Conservation (phyloP, 2,113 vertebrate species). For the Benitochromis conjunctus region DNA sequence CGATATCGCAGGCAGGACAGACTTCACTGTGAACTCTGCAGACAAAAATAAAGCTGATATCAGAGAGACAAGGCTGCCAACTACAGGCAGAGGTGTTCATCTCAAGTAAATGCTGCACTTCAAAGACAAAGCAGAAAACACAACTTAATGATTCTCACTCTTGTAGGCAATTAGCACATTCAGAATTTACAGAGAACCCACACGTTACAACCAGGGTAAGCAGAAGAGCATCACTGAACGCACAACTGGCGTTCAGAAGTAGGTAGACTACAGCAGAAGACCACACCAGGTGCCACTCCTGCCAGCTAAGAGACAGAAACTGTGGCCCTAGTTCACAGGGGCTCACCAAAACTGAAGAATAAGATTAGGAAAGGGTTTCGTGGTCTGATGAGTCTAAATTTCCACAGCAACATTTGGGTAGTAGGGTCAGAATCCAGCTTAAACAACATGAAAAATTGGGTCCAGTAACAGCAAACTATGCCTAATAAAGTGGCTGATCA, state of each 20-base stretch:
- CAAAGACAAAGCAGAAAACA: not conserved
- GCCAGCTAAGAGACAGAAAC: not conserved
- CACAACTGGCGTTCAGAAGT: not conserved
- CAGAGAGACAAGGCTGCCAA: not conserved
- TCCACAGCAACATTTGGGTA: not conserved
- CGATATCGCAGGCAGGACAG: slow-evolving; percentile 74
- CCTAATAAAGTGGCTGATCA: rapidly evolving
- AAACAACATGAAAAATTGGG: not conserved
- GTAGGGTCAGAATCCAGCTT: not conserved
- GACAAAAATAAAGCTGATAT: not conserved
- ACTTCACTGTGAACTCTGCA: slow-evolving; percentile 76
- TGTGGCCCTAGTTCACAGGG: not conserved
- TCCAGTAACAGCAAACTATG: not conserved
- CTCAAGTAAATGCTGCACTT: not conserved
- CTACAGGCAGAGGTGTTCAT: not conserved
- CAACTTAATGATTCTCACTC: not conserved
- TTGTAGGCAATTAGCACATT: not conserved
- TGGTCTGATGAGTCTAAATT: not conserved
- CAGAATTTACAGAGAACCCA: not conserved
- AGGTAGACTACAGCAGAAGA: not conserved
- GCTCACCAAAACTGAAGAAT: not conserved
- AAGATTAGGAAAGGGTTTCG: rapidly evolving
- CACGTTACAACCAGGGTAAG: not conserved
- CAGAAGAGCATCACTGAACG: not conserved
- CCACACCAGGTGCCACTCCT: not conserved